Evolutionary conservation across 2,113 vertebrate genomes (phyloP), one percentile per base, ranked within the genome.

Genomic region (Hydrolagus affinis): DNA sequence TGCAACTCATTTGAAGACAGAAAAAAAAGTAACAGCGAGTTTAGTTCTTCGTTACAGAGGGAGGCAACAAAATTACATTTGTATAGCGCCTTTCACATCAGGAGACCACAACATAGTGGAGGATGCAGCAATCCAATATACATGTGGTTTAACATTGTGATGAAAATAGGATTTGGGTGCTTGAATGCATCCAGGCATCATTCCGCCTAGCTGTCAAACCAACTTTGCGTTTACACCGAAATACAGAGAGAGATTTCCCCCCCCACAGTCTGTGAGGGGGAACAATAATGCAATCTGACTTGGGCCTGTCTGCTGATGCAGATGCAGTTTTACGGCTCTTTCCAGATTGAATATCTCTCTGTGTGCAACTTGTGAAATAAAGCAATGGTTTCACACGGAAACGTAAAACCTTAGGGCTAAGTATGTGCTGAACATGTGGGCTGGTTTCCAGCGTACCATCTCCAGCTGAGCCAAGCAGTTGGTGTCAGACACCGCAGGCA

Each of bases 391-490:
- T 83, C 62, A 83, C 78, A 83, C 60, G 66, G 62, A 17, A 25
- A 83, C 66, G 28, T 66, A 83, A 83, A 25, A 66, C 78, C 78
- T 66, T 10, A 68, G 60, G 78, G 78, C 60, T 66, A 32, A 66
- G 28, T 19, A 68, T 68, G 78, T 30, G 66, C 32, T 2, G 17
- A 83, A 64, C 62, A 83, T 83, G 78, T 66, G 60, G 78, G 32
- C 62, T 83, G 25, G 28, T 28, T 64, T 19, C 78, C 21, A 15
- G 25, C 28, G 30, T 66, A 28, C 78, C 66, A 62, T 32, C 15
- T 68, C 78, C 78, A 83, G 78, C 78, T 83, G 78, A 83, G 17
- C 28, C 30, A 83, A 83, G 62, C 78, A 83, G 78, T 25, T 83
- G 78, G 25, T 68, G 15, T 19, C 28, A 66, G 77, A 83, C 28